A percentile compares a stretch with the other conserved stretches of the same genome.
phyloP scores from a whole-genome alignment of 2,888 invertebrate species.

The Eupithecia insigniata region DNA sequence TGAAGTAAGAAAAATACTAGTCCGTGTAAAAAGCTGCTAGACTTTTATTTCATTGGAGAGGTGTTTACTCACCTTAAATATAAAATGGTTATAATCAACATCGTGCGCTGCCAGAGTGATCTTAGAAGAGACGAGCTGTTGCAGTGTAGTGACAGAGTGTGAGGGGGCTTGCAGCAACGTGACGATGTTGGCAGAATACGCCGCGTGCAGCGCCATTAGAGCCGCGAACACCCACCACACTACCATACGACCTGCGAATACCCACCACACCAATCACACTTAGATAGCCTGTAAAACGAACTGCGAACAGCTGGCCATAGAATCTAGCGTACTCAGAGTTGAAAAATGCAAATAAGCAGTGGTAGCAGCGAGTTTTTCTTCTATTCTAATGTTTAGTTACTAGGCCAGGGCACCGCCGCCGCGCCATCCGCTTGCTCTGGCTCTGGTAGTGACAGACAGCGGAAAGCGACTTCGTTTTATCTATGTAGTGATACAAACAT shows the following conservation, averaged over 20 bases:
- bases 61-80: constrained; percentile 79
- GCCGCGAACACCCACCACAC: constrained; percentile 64
- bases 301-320: constrained; percentile 64
- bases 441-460: no score
- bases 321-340: no score
- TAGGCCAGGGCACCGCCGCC: no score
- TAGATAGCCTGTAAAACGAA: constrained; percentile 70
- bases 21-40: no score
- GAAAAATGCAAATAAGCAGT: no score
- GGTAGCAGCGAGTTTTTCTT: no score
- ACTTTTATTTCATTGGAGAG: no score
- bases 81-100: constrained; percentile 84
- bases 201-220: constrained; percentile 85
- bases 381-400: no score
- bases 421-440: no score
- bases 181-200: constrained; percentile 88
- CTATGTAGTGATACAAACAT: no score
- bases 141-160: constrained; percentile 80
- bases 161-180: constrained; percentile 87
- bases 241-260: constrained; percentile 57
- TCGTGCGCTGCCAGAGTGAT: constrained; percentile 85
- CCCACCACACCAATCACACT: constrained; percentile 60
- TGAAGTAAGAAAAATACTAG: no score
- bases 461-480: no score
- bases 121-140: constrained; percentile 83